Evolutionary conservation across 2,888 invertebrate genomes (phyloP), one percentile per base, ranked within the genome.

Genomic region (Alsophila aescularia): DNA sequence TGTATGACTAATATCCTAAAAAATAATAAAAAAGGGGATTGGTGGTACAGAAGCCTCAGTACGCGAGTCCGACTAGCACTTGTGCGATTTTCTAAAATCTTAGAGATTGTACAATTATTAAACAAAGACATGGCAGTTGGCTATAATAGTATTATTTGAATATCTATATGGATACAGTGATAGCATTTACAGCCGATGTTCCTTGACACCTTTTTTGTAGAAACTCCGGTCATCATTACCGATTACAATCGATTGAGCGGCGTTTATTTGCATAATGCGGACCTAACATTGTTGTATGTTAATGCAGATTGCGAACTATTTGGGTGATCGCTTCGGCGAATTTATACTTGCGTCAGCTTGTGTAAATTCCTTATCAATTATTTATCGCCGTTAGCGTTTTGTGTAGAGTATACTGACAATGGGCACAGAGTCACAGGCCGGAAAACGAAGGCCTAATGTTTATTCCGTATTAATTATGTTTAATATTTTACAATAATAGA

Each of bases 171-270:
- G 36, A 8, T 29, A 29, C 29, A 15, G 15, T 37, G 42, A 24
- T 40, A 39, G 10, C 13, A 36, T 34, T 36, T 41, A 34, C 31
- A 16, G 47, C 24, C n/a, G 16, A 32, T 16, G 43, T 39, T 32
- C 63, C 63, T 60, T 60, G 60, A 57, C 63, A 50, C 36, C 29
- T 24, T 58, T 58, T 54, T 49, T 47, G 44, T 58, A 58, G 54
- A 63, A 63, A 63, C 45, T 60, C 52, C 18, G 43, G 36, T 9
- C 18, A 58, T 60, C 55, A 48, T 47, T 9, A 8, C 27, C 7
- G 27, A 27, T 2, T 5, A 5, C 18, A 52, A 37, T 32, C 50
- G 56, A 59, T 52, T 64, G 58, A 32, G 18, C 5, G 44, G 14
- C 15, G 27, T 45, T 8, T 35, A 48, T 62, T 45, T 58, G 48